phyloP scores from a whole-genome alignment of 1,140 invertebrate species.

The Sitophilus oryzae region DNA sequence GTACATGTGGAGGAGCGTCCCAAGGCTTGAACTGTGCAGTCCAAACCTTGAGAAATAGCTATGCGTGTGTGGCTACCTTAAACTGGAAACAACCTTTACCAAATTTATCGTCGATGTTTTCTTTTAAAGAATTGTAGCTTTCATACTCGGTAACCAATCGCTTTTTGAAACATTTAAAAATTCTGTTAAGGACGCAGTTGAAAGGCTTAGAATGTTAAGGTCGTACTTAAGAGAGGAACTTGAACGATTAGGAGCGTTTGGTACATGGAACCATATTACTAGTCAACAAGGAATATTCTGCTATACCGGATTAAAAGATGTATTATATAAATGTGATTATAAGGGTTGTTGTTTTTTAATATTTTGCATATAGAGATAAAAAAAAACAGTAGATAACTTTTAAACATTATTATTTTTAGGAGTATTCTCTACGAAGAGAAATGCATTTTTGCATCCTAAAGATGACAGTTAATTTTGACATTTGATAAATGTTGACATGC shows the following conservation, averaged over 20 bases:
- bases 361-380: too few species aligned
- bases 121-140: conserved; percentile 61
- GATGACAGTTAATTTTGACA: too few species aligned
- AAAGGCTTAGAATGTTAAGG: conserved; percentile 8
- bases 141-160: conserved; percentile 68
- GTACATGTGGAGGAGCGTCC: too few species aligned
- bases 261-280: conserved; percentile 89
- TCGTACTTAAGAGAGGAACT: conserved; percentile 16
- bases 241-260: conserved; percentile 70
- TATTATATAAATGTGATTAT: background rate
- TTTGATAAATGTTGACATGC: too few species aligned
- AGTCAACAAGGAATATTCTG: conserved; percentile 95
- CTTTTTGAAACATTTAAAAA: conserved; percentile 63
- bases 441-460: too few species aligned
- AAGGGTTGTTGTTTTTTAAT: background rate
- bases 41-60: too few species aligned
- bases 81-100: background rate
- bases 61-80: background rate
- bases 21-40: too few species aligned
- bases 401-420: too few species aligned
- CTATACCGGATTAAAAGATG: conserved; percentile 65
- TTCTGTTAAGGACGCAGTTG: background rate
- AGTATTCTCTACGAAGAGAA: too few species aligned
- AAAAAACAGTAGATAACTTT: too few species aligned
- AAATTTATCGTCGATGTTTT: background rate